phyloP scores from a whole-genome alignment of 1,140 invertebrate genomes.

The Galendromus occidentalis region DNA sequence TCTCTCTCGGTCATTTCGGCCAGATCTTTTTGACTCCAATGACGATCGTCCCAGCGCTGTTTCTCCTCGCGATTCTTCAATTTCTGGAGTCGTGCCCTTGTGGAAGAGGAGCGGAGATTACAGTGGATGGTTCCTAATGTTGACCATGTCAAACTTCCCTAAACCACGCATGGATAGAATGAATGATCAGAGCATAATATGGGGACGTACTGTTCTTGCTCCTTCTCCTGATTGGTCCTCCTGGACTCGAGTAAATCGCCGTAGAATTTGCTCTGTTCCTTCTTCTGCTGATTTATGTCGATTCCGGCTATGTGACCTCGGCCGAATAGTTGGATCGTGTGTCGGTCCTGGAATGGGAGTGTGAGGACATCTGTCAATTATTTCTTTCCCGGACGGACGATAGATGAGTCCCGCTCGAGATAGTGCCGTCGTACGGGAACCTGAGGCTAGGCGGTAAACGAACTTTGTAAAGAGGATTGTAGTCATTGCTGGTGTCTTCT shows the following conservation, averaged over 20 bases:
- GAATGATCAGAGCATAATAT: not conserved
- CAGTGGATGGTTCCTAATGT: not conserved
- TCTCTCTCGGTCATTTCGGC: conserved; percentile 97
- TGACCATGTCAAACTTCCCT: not conserved
- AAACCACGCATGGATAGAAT: conserved; percentile 1
- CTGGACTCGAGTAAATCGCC: conserved; percentile 83
- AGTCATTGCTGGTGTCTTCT: conserved; percentile 94
- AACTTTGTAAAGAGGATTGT: conserved; percentile 90
- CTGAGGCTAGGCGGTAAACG: conserved; percentile 25
- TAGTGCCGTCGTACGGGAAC: too few species aligned
- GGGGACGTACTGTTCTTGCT: conserved; percentile 62
- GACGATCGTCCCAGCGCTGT: conserved; percentile 94
- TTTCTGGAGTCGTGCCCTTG: conserved; percentile 70
- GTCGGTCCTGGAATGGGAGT: conserved; percentile 8
- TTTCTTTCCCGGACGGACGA: too few species aligned
- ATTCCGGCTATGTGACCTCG: conserved; percentile 93
- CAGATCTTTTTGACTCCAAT: conserved; percentile 87
- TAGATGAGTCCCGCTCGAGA: too few species aligned
- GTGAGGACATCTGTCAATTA: too few species aligned
- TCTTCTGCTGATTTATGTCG: conserved; percentile 60
- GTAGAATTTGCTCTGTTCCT: conserved; percentile 95
- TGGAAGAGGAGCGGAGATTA: conserved; percentile 17
- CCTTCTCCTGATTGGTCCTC: conserved; percentile 86
- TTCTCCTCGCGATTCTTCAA: conserved; percentile 90
- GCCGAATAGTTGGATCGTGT: conserved; percentile 75